A percentile compares a stretch with the other conserved stretches of the same genome.
These are phyloP conservation scores for Arothron firmamentum DNA, from an alignment of 2,113 vertebrate genomes.

Conservation along the genomic window DNA sequence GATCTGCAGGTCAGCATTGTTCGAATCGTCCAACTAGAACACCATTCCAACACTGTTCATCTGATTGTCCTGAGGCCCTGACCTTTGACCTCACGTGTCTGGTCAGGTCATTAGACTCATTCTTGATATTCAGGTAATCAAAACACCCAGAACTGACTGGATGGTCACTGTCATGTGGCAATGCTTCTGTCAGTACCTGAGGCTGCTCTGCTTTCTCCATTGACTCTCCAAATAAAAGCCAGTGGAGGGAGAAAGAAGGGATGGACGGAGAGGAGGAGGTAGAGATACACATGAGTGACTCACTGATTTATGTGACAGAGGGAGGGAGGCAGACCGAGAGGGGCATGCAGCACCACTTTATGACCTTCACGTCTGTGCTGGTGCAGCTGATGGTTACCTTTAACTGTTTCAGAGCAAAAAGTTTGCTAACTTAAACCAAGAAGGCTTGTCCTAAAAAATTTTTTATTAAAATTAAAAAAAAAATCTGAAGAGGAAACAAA, in stretches of 20 bases:
- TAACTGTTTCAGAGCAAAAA: not conserved
- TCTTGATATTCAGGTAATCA: slow-evolving; percentile 22
- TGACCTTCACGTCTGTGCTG: slow-evolving; percentile 30
- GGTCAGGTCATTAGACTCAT: not conserved
- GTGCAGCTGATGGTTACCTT: not conserved
- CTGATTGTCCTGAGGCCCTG: slow-evolving; percentile 28
- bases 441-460: not conserved
- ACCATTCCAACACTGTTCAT: slow-evolving; percentile 19
- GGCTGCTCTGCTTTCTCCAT: slow-evolving; percentile 62
- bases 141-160: not conserved
- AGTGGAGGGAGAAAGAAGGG: slow-evolving; percentile 46
- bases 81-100: slow-evolving; percentile 31
- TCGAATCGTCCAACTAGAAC: slow-evolving; percentile 28
- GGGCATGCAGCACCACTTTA: slow-evolving; percentile 15
- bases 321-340: slow-evolving; percentile 13
- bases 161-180: slow-evolving; percentile 46
- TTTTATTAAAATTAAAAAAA: too few species aligned
- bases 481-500: slow-evolving; percentile 64
- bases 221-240: slow-evolving; percentile 62
- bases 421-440: not conserved
- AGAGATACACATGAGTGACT: slow-evolving; percentile 39
- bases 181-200: slow-evolving; percentile 16
- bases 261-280: slow-evolving; percentile 38
- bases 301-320: slow-evolving; percentile 53
- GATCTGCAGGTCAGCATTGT: slow-evolving; percentile 4